These are phyloP conservation scores for Magallana gigas DNA, from an alignment of 1,140 invertebrate genomes.

Conservation along the genomic window DNA sequence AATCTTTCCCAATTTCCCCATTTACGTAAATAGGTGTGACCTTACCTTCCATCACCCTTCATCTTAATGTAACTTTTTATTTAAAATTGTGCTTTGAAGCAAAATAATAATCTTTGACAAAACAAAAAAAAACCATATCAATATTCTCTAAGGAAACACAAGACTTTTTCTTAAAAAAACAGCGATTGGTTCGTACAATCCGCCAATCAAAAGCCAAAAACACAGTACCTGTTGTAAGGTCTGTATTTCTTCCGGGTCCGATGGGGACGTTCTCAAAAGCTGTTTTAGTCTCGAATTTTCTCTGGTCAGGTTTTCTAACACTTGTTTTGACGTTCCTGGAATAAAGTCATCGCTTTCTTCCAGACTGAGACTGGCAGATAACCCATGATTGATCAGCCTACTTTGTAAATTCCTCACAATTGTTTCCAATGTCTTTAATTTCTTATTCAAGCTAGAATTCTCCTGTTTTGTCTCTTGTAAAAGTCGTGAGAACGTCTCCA, in stretches of 20 bases:
- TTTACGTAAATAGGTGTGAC: too few species aligned
- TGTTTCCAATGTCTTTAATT: conserved; percentile 65
- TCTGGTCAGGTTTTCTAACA: conserved; percentile 70
- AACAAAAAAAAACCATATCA: too few species aligned
- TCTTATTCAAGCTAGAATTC: conserved; percentile 59
- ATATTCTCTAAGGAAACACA: neutral
- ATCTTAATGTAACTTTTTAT: too few species aligned
- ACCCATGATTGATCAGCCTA: conserved; percentile 63
- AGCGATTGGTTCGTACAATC: neutral
- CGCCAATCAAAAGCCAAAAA: conserved; percentile 10
- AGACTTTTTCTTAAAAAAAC: neutral
- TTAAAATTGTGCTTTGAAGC: too few species aligned
- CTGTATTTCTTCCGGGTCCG: conserved; percentile 62
- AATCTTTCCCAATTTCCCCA: too few species aligned
- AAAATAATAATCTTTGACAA: too few species aligned
- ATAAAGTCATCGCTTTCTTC: conserved; percentile 71
- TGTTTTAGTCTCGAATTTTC: conserved; percentile 71
- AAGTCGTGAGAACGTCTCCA: conserved; percentile 71
- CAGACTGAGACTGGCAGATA: conserved; percentile 61
- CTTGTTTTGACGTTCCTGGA: conserved; percentile 69
- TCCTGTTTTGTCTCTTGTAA: conserved; percentile 70
- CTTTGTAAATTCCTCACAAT: conserved; percentile 72
- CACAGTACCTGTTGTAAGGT: conserved; percentile 62
- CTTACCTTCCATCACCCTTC: too few species aligned
- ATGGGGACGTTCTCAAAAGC: conserved; percentile 57